Evolutionary conservation across 2,888 invertebrate genomes (phyloP).

Genomic region (Phengaris arion): DNA sequence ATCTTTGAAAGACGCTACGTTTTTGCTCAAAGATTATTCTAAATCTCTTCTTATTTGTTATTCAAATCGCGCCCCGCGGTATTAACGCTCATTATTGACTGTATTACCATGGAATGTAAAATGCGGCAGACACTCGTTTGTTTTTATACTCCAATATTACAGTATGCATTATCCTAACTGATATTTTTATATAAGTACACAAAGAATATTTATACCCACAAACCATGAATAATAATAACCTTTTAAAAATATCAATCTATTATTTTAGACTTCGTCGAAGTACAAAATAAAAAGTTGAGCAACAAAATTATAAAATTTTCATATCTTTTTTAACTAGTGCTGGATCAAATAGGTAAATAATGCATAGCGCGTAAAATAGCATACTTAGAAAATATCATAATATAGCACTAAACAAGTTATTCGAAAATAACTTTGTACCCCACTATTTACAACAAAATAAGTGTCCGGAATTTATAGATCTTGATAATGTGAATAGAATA

Average conservation of each 20-base stretch:
- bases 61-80: constrained; percentile 19
- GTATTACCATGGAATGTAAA: constrained; percentile 42
- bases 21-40: constrained; percentile 23
- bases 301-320: too few relatives aligned
- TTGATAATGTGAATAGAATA: constrained; percentile 20
- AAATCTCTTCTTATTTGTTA: constrained; percentile 25
- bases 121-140: constrained; percentile 40
- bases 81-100: constrained; percentile 39
- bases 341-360: too few relatives aligned
- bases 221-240: too few relatives aligned
- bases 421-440: neutral
- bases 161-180: constrained; percentile 10
- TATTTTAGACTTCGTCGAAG: too few relatives aligned
- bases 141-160: constrained; percentile 35
- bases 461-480: constrained; percentile 21
- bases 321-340: too few relatives aligned
- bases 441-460: constrained; percentile 12
- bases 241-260: too few relatives aligned
- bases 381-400: too few relatives aligned
- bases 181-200: neutral
- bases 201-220: too few relatives aligned
- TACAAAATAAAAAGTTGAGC: too few relatives aligned
- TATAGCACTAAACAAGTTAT: neutral
- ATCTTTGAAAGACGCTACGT: neutral
- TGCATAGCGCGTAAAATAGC: too few relatives aligned